Evolutionary conservation across 2,888 invertebrate species (phyloP), one percentile per base, ranked within the genome.

Genomic region (Calameuta pallipes): DNA sequence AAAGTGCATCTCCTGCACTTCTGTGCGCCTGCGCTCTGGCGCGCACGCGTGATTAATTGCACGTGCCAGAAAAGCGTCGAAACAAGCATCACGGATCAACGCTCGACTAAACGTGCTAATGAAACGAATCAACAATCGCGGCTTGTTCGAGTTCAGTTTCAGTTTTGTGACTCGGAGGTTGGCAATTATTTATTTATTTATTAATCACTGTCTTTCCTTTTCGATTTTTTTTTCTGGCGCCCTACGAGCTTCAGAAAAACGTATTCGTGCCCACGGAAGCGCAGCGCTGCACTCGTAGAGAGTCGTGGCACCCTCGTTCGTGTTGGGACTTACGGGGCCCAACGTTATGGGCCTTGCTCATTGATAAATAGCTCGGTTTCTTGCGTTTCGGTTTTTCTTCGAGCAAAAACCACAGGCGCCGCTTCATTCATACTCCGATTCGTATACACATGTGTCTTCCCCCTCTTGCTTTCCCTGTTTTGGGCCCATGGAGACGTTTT

Each of bases 331-430:
- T 56, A 9, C 9, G 56, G 56, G 56, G 56, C 15, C 56, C 23
- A 0, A 56, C 56, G 23, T 23, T 56, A 23, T 56, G 56, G 56
- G 56, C 23, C 56, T 15, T 56, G 84, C 84, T 86, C 86, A 86
- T 86, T 88, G 88, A 88, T 88, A 88, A 88, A 78, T 78, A 78
- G 78, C 78, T 75, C 33, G 68, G 31, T 73, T 78, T 78, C 78
- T 78, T 78, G 70, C 83, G 83, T 77, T 56, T 56, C 23, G 56
- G 9, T 56, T 56, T 56, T 56, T 56, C 56, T 23, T 56, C 79
- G 80, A 79, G 78, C 73, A 85, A 88, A 88, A 86, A 86, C 84
- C 83, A 80, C 85, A 87, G 87, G 87, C 88, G 87, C 86, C 87
- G 86, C 82, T 87, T 82, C 88, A 87, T 88, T 88, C 87, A 85